Evolutionary conservation across 2,113 vertebrate species (phyloP), one percentile per base, ranked within the genome.

Genomic region (Syngnathus floridae): DNA sequence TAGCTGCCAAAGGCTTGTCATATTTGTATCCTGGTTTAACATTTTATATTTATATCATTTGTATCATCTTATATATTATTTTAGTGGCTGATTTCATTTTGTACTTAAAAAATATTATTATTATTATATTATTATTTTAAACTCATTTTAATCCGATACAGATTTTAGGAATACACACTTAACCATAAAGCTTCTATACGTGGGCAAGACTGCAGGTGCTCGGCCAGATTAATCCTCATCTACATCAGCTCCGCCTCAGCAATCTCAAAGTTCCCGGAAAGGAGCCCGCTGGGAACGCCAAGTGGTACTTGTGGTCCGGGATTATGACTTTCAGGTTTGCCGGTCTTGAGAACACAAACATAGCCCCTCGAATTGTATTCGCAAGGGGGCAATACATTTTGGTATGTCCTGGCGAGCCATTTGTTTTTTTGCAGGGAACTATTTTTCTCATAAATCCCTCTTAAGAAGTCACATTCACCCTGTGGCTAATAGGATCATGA

Each of bases 401-500:
- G 22, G 40, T 26, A 17, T 56, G 79, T 78, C 84, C 78, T 70
- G 78, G 67, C 4, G 21, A 79, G 79, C 74, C 82, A 55, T 79
- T 76, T 81, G 86, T 88, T 85, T 87, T 75, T 61, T 86, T 84
- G 48, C 64, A 69, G 83, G 81, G 86, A 83, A 84, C 86, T 82
- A 82, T 78, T 90, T 90, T 86, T 87, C 88, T 82, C 87, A 90
- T 89, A 89, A 91, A 90, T 89, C 89, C 88, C 88, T 90, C 88
- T 90, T 89, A 90, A 90, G 88, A 66, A 85, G 88, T 90, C 87
- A 90, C 89, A 90, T 89, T 90, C 84, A 90, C 85, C 81, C 72
- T 81, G 81, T 73, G 79, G 84, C 84, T 92, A 92, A 92, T 92
- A 90, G 88, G 89, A 90, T 91, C 89, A 90, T 89, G 86, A 87